Conservation (phyloP, 2,113 vertebrate genomes). For the Cyanistes caeruleus region DNA sequence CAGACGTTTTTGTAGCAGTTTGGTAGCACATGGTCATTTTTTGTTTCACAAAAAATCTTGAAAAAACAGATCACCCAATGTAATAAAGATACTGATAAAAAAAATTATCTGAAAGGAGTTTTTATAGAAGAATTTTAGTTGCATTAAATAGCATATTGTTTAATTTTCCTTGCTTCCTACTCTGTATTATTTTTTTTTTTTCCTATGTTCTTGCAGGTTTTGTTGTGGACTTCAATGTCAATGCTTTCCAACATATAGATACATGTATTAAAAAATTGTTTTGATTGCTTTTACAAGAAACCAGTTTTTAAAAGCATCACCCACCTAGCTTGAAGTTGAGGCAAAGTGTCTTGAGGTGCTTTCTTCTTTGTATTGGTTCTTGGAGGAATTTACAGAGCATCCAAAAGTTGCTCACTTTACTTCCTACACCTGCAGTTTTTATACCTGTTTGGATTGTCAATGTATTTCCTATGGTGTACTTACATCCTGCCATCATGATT, state of each 20-base stretch:
- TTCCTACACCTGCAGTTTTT: background rate
- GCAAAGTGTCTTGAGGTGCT: background rate
- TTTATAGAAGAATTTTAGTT: background rate
- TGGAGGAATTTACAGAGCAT: background rate
- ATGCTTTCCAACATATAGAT: background rate
- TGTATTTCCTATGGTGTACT: background rate
- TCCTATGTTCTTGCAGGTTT: background rate
- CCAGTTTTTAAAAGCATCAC: background rate
- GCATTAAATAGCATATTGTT: background rate
- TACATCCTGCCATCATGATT: background rate
- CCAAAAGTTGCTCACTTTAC: background rate
- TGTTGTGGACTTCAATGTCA: rapidly evolving
- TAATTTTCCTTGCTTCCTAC: background rate
- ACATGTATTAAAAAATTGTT: rapidly evolving
- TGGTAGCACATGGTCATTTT: background rate
- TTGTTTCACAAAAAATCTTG: background rate
- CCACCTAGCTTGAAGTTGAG: background rate
- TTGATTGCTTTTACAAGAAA: background rate
- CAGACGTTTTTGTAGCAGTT: background rate
- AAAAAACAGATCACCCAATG: background rate
- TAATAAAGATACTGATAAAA: background rate
- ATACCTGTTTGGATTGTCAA: background rate
- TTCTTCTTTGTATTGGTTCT: background rate
- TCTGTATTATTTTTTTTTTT: background rate
- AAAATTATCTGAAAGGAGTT: background rate